These are phyloP conservation scores for Equus przewalskii DNA, from an alignment of 2,113 vertebrate genomes.

Conservation along the genomic window DNA sequence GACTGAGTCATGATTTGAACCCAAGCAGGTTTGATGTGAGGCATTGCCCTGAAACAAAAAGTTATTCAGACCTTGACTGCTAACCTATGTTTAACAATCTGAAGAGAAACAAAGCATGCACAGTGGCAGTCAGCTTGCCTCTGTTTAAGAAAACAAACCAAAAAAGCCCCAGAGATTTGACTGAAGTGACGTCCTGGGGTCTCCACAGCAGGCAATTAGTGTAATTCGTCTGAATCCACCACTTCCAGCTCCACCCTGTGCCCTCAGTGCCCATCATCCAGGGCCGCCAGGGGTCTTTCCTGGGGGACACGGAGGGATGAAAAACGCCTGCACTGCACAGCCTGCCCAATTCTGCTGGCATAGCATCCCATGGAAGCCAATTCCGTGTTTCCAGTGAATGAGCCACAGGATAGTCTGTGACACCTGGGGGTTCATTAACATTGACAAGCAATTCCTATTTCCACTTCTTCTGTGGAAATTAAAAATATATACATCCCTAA, in stretches of 20 bases:
- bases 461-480: neutral
- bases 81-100: neutral
- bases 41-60: neutral
- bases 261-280: neutral
- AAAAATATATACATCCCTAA: neutral
- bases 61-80: neutral
- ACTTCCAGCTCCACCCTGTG: neutral
- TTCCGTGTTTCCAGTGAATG: neutral
- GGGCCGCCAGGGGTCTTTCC: neutral
- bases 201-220: neutral
- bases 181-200: neutral
- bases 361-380: neutral
- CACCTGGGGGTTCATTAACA: conserved; percentile 12
- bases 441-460: neutral
- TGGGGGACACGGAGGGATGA: neutral
- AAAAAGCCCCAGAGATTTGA: neutral
- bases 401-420: neutral
- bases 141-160: neutral
- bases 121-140: neutral
- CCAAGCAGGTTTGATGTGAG: neutral
- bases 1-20: neutral
- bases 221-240: neutral
- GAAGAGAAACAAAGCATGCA: neutral
- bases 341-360: neutral
- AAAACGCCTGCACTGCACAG: neutral